Evolutionary conservation across 2,797 vertebrate species (phyloP), one percentile per base, ranked within the genome.

Genomic region (Alectoris magna): DNA sequence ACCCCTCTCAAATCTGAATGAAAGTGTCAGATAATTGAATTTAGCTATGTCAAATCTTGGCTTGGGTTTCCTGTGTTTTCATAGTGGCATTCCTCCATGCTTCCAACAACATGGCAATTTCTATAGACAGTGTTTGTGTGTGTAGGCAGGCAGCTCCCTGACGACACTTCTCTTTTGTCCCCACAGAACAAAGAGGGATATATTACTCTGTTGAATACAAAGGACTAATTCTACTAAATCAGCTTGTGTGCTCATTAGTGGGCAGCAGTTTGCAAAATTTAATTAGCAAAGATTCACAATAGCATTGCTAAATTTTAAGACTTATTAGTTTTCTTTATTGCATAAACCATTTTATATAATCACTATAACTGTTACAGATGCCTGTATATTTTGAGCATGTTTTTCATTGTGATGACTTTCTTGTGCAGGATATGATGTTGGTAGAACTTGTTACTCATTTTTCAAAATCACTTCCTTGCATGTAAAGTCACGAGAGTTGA

Each of bases 161-260:
- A 71, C 64, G 80, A 79, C 87, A 87, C 77, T 94, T 88, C 74
- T 46, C 94, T 87, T 96, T 94, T 95, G 95, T 96, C 64, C 55
- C 34, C 29, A 58, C 69, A 71, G 3, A 48, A 95, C 94, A 96
- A 92, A 96, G 85, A 84, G 77, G 74, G 71, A 91, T 93, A 74
- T 77, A 90, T 94, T 79, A 79, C 83, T 79, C 79, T 53, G n/a
- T 41, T 0, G 1, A 89, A 84, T 22, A 93, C 92, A 94, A 91
- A 95, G 60, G 62, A 78, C 87, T 88, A 70, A 82, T 92, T 96
- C 91, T 88, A 86, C 91, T 93, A 84, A 79, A 87, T 90, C 93
- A 82, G 77, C 69, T 91, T 90, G 9, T 69, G 64, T 51, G 36
- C 71, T 94, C 68, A 88, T 92, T 95, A 91, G 67, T 29, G 38